phyloP scores from a whole-genome alignment of 2,797 vertebrate species.

The Rhynchotus rufescens region DNA sequence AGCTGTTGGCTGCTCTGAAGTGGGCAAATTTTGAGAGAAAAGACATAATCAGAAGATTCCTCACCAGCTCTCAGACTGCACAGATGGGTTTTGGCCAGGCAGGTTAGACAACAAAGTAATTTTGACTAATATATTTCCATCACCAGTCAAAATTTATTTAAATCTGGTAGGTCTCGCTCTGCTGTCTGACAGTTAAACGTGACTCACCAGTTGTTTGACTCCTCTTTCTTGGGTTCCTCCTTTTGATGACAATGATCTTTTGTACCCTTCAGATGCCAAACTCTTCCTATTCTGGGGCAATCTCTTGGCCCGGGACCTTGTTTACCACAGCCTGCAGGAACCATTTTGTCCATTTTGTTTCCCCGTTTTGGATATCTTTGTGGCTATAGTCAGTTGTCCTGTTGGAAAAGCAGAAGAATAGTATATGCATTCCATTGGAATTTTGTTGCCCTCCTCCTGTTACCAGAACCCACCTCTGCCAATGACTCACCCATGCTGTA shows the following conservation, averaged over 20 bases:
- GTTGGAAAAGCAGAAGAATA: background rate
- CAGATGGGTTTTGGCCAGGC: background rate
- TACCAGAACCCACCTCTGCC: rapidly evolving
- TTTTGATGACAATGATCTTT: background rate
- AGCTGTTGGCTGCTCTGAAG: background rate
- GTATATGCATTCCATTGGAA: rapidly evolving
- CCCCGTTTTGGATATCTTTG: background rate
- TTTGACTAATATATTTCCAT: background rate
- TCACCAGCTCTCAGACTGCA: background rate
- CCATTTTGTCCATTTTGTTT: background rate
- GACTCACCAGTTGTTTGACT: background rate
- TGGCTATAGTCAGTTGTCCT: background rate
- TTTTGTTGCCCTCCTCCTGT: background rate
- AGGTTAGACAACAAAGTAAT: background rate
- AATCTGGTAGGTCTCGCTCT: background rate
- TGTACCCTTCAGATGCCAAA: background rate
- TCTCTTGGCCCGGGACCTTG: background rate
- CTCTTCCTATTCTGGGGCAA: background rate
- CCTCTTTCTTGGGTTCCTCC: background rate
- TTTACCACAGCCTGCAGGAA: background rate
- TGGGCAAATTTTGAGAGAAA: background rate
- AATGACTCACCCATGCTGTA: background rate
- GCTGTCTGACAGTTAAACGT: background rate
- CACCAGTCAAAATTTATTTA: background rate
- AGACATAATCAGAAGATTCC: background rate